These are phyloP conservation scores for Metridium senile DNA, from an alignment of 92 coral and sea anemone genomes.

Conservation along the genomic window DNA sequence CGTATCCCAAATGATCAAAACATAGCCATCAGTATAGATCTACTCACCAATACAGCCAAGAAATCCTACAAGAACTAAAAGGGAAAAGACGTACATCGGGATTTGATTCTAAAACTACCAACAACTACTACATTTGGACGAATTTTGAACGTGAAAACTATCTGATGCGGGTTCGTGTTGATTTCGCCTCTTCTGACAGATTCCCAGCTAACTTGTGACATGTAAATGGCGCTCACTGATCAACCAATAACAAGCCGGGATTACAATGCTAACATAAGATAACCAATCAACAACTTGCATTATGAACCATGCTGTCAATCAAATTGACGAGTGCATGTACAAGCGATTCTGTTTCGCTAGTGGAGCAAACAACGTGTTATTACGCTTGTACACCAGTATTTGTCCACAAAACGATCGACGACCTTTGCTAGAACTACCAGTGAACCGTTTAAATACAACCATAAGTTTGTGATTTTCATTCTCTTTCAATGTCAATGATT, in stretches of 20 bases:
- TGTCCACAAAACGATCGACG: not conserved
- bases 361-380: slow-evolving; percentile 21
- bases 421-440: too few species aligned
- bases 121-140: slow-evolving; percentile 37
- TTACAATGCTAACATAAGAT: not conserved
- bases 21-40: not conserved
- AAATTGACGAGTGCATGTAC: slow-evolving; percentile 43
- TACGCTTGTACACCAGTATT: not conserved
- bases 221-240: slow-evolving; percentile 28
- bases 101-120: slow-evolving; percentile 24
- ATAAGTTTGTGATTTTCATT: not conserved
- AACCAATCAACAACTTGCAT: slow-evolving; percentile 49
- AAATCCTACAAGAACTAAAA: slow-evolving; percentile 20
- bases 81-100: slow-evolving; percentile 31
- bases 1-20: not conserved
- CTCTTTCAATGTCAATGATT: not conserved
- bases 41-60: slow-evolving; percentile 33
- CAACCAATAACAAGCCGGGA: slow-evolving; percentile 38
- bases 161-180: slow-evolving; percentile 42
- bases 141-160: slow-evolving; percentile 28
- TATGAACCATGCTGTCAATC: slow-evolving; percentile 66
- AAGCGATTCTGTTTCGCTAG: slow-evolving; percentile 12
- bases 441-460: too few species aligned
- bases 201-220: slow-evolving; percentile 42
- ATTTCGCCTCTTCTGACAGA: slow-evolving; percentile 47